Conservation (phyloP, 2,113 vertebrate species). For the Conger conger region DNA sequence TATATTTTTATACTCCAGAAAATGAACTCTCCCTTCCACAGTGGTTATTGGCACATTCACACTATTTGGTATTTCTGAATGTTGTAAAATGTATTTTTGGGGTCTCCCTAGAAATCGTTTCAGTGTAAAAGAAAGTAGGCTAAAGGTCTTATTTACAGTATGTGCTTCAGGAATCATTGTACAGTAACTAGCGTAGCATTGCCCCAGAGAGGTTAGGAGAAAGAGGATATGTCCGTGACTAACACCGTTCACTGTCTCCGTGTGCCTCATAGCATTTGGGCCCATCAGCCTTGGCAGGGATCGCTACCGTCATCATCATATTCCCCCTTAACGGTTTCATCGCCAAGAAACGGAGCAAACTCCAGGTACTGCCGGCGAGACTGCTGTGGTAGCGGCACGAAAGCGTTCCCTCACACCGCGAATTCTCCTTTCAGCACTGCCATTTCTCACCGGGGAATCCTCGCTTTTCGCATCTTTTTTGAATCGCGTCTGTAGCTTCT, state of each 20-base stretch:
- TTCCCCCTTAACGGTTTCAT: constrained; percentile 84
- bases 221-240: not conserved
- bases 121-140: too few relatives aligned
- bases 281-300: constrained; percentile 73
- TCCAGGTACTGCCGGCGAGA: constrained; percentile 68
- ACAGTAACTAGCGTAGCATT: not conserved
- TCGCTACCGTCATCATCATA: constrained; percentile 76
- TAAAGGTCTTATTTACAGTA: too few relatives aligned
- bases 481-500: not conserved
- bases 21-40: too few relatives aligned
- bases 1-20: too few relatives aligned
- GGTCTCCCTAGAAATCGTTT: too few relatives aligned
- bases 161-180: too few relatives aligned
- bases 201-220: not conserved
- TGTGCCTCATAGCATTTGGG: constrained; percentile 73
- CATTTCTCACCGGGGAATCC: not conserved
- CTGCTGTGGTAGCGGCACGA: too few relatives aligned
- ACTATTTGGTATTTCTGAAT: too few relatives aligned
- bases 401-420: too few relatives aligned
- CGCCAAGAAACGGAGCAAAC: constrained; percentile 76
- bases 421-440: too few relatives aligned
- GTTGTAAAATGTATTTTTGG: too few relatives aligned
- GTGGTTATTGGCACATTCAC: too few relatives aligned
- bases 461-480: not conserved
- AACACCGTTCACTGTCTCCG: not conserved